These are phyloP conservation scores for Nixonia krombeini DNA, from an alignment of 1,140 invertebrate species.

Conservation along the genomic window DNA sequence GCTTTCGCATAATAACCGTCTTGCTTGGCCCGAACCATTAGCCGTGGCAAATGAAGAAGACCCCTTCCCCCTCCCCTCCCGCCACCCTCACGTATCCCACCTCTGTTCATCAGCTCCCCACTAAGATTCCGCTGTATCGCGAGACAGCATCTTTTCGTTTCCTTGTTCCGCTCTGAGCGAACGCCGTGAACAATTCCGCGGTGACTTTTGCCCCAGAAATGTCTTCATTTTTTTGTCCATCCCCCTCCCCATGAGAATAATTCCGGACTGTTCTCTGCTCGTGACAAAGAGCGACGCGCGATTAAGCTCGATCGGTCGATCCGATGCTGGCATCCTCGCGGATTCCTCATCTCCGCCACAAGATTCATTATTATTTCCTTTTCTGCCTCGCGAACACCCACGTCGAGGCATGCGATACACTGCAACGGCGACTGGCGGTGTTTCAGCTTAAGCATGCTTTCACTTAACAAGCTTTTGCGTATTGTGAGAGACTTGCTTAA, in stretches of 20 bases:
- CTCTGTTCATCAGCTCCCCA: slow-evolving; percentile 27
- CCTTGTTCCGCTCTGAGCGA: neutral
- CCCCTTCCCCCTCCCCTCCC: slow-evolving; percentile 20
- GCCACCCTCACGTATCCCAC: slow-evolving; percentile 4
- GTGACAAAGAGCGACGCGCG: no score
- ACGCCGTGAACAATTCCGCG: neutral
- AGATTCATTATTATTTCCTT: no score
- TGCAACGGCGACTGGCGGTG: slow-evolving; percentile 31
- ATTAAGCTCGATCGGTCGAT: no score
- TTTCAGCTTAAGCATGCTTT: slow-evolving; percentile 65
- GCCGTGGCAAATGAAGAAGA: slow-evolving; percentile 55
- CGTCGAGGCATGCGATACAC: slow-evolving; percentile 34
- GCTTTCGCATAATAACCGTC: slow-evolving; percentile 60
- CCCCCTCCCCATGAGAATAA: no score
- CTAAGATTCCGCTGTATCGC: neutral
- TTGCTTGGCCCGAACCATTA: slow-evolving; percentile 55
- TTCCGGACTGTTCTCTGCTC: no score
- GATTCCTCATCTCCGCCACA: no score
- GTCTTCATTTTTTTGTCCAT: no score
- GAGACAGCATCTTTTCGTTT: slow-evolving; percentile 2
- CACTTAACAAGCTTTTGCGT: slow-evolving; percentile 71
- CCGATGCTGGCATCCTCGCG: no score
- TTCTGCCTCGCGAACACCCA: slow-evolving; percentile 9
- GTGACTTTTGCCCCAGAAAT: neutral
- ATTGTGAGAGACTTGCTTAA: slow-evolving; percentile 69